phyloP scores from a whole-genome alignment of 2,797 vertebrate genomes.

The Hyperoplus immaculatus region DNA sequence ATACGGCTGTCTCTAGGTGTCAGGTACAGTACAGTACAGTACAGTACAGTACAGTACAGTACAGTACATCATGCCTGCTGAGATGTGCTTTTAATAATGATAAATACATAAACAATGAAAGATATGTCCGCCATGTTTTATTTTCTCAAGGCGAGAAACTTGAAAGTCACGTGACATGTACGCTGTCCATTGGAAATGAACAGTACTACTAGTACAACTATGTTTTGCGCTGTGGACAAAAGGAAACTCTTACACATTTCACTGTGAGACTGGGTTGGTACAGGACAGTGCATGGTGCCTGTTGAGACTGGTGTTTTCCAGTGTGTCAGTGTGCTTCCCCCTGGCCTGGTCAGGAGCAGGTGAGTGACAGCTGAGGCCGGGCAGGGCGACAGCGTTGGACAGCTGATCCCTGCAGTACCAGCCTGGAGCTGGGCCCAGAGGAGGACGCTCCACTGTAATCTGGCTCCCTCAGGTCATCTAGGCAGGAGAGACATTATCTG shows the following conservation, averaged over 20 bases:
- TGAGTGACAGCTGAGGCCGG: conserved; percentile 82
- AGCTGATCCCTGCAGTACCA: conserved; percentile 77
- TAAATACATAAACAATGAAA: too few relatives aligned
- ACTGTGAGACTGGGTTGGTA: not conserved
- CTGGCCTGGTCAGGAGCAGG: conserved; percentile 68
- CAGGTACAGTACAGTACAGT: not conserved
- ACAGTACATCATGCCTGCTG: not conserved
- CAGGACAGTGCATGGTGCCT: not conserved
- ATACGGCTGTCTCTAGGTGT: not conserved
- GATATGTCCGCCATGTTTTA: too few relatives aligned
- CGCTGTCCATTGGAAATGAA: too few relatives aligned
- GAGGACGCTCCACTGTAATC: conserved; percentile 75
- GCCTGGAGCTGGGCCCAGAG: conserved; percentile 77
- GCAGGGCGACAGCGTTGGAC: conserved; percentile 57
- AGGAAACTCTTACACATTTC: too few relatives aligned
- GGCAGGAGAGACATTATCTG: conserved; percentile 77
- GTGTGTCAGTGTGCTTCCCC: conserved; percentile 21
- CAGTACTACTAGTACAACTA: too few relatives aligned
- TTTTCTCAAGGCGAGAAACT: too few relatives aligned
- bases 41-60: not conserved
- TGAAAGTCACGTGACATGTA: too few relatives aligned
- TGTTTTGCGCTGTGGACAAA: too few relatives aligned
- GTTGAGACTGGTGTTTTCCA: conserved; percentile 7
- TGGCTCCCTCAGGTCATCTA: conserved; percentile 80
- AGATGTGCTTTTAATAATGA: not conserved